Evolutionary conservation across 1,140 invertebrate species (phyloP), one percentile per base, ranked within the genome.

Genomic region (Pectinophora gossypiella): DNA sequence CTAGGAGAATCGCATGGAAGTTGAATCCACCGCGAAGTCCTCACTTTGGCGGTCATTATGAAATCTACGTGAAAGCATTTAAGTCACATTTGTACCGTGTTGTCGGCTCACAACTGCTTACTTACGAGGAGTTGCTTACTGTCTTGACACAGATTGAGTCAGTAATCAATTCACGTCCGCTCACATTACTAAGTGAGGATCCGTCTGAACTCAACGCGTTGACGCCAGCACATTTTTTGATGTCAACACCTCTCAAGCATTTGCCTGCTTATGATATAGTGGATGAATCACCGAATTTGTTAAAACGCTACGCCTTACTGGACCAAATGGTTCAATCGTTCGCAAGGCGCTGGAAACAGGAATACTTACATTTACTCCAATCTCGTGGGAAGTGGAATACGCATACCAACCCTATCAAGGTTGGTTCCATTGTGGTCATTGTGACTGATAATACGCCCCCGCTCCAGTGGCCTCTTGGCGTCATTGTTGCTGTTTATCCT

Each of bases 151-250:
- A 70, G 56, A 65, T 75, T 9, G 76, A 77, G 42, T 61, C 62
- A 16, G 19, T 67, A 19, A 27, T 77, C n/a, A 82, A 79, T 45
- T 64, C 63, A 1, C 43, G 76, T 6, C 79, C 79, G 5, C 40
- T 80, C 18, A 57, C 38, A 3, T 48, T 66, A 16, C 38, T 65
- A 19, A 51, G 54, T 42, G 44, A 48, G 13, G 62, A 68, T 45
- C 62, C 64, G 3, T 60, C 64, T 27, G 76, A 84, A 16, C 57
- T 70, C 3, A 44, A 42, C 20, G 50, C 63, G n/a, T 44, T 86
- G 6, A 82, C 83, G 9, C 80, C 83, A 1, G 67, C 54, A 9
- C 80, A 88, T 65, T 86, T 87, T 56, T 46, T 87, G 20, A 74
- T 68, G 32, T 60, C 71, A 35, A 19, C 50, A 13, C 32, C 64